Base-by-base conservation (phyloP, 2,797 vertebrate genomes). In the Gadopsis bispinosus region DNA sequence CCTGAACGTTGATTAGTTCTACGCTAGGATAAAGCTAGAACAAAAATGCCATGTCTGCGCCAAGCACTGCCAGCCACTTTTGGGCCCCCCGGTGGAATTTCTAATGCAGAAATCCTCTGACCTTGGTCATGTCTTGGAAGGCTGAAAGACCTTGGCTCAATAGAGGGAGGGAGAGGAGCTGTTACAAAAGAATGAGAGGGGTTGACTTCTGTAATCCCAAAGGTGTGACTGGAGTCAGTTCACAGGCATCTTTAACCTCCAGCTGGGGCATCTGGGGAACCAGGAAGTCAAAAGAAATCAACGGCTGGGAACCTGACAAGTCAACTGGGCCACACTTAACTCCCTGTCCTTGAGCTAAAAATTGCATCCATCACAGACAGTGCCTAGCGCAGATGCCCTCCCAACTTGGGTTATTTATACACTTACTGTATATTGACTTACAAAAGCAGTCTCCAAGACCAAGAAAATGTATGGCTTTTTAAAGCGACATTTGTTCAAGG, bases 181-280 rank as follows among this genome's bases (percentile, higher is more conserved):
- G 43, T 41, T 56, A 16, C 20, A 35, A 75, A 87, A 83, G 78
- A 86, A 86, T 59, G 80, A 84, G 73, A 72, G 74, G 69, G 60
- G 60, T 45, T 72, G 85, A 89, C 85, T 87, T 77, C 71, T 85
- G 51, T 94, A 93, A 93, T 92, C 92, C 87, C 83, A 86, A 78
- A 91, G 84, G 90, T 91, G 90, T 93, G 93, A 92, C 87, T 76
- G 56, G 70, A 88, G 74, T 85, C 74, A 67, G 78, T 79, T 81
- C 83, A 79, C 87, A 71, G 88, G 53, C 65, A 78, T 83, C 73
- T 87, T 87, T 88, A 75, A 88, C 80, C 88, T 87, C 80, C 55
- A 72, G 69, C 72, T 51, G 63, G 54, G 64, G 72, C 43, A 54
- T 73, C 69, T 48, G 65, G 51, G 75, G 75, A 86, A 75, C 45